A percentile compares a stretch with the other conserved stretches of the same genome.
Conservation (phyloP, 2,888 invertebrate species). For the Tillus elongatus region DNA sequence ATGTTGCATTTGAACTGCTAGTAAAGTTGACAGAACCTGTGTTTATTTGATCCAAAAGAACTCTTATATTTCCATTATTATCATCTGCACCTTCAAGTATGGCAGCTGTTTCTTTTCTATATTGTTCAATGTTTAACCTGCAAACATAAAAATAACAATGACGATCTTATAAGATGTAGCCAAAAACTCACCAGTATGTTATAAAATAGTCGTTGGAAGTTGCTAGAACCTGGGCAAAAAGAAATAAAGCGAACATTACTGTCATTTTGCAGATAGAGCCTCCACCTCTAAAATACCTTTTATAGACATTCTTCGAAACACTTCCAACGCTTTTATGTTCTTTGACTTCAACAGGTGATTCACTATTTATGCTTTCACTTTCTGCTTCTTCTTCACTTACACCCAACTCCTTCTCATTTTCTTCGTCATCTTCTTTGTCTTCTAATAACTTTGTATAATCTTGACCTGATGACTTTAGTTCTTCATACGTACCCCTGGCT, state of each 20-base stretch:
- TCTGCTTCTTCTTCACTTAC: constrained; percentile 13
- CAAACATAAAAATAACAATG: too few relatives aligned
- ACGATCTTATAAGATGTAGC: too few relatives aligned
- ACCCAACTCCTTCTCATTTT: constrained; percentile 20
- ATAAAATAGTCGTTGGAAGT: constrained; percentile 73
- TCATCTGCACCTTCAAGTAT: too few relatives aligned
- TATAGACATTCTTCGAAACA: constrained; percentile 46
- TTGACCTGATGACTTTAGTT: constrained; percentile 58
- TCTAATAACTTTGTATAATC: constrained; percentile 54
- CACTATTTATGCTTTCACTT: constrained; percentile 21
- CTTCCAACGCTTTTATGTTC: constrained; percentile 56
- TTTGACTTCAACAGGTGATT: constrained; percentile 38
- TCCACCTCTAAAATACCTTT: constrained; percentile 61
- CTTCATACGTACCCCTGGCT: constrained; percentile 58
- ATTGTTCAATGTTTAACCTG: constrained; percentile 36
- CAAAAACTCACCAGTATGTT: constrained; percentile 54
- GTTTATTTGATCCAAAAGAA: too few relatives aligned
- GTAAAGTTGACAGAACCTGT: too few relatives aligned
- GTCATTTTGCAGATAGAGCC: constrained; percentile 55
- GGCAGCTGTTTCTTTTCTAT: constrained; percentile 19
- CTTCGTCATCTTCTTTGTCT: constrained; percentile 28
- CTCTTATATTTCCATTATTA: constrained; percentile 13
- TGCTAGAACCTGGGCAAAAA: constrained; percentile 58
- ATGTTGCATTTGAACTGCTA: too few relatives aligned
- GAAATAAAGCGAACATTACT: constrained; percentile 52